Evolutionary conservation across 2,888 invertebrate genomes (phyloP).

Genomic region (Diabrotica balteata): DNA sequence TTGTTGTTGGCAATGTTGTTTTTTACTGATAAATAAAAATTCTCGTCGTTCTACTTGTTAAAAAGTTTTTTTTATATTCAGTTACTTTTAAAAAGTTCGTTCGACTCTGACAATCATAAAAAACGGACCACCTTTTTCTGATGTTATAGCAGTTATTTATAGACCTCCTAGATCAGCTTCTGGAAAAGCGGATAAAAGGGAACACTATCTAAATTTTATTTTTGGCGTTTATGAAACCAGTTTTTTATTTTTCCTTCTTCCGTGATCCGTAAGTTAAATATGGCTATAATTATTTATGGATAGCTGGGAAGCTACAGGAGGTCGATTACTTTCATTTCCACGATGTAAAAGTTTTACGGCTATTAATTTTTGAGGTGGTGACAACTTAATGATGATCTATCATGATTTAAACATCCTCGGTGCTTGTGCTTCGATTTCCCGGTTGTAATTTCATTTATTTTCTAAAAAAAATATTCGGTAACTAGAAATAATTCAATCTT

Average conservation of each 20-base stretch:
- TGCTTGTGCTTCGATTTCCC: not conserved
- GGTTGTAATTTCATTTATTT: no score
- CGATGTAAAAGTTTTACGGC: no score
- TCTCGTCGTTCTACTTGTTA: no score
- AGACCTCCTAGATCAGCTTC: not conserved
- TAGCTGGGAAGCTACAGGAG: not conserved
- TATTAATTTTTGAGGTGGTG: slow-evolving; percentile 14
- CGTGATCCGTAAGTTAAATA: not conserved
- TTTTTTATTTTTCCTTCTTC: not conserved
- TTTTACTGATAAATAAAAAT: no score
- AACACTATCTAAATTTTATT: not conserved
- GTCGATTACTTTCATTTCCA: not conserved
- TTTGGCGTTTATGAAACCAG: not conserved
- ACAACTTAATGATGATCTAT: slow-evolving; percentile 7
- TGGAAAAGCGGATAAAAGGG: not conserved
- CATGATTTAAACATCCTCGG: not conserved
- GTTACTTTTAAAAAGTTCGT: not conserved
- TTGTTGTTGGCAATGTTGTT: no score
- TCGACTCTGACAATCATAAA: not conserved
- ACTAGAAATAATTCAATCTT: no score
- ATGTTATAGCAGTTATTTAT: not conserved
- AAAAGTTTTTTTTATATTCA: no score
- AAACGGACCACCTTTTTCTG: not conserved
- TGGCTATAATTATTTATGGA: not conserved
- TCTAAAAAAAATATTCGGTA: no score